These are phyloP conservation scores for Montifringilla adamsi DNA, from an alignment of 2,113 vertebrate species.

Conservation along the genomic window DNA sequence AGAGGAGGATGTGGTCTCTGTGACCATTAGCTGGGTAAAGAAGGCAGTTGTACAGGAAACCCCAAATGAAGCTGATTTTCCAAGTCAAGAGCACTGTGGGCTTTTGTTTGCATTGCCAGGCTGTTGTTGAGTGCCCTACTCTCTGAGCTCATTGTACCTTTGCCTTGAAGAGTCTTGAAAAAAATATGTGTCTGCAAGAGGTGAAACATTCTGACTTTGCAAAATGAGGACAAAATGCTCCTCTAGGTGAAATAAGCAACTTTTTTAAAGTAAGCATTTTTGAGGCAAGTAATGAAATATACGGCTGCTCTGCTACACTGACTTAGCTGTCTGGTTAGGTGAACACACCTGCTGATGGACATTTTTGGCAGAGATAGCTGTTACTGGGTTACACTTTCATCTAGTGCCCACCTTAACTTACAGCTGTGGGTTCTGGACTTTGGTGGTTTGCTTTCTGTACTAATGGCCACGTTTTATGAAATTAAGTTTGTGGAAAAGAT, in stretches of 20 bases:
- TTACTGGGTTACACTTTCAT: neutral
- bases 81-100: neutral
- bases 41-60: neutral
- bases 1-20: neutral
- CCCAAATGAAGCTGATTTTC: neutral
- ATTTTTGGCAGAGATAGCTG: neutral
- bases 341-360: neutral
- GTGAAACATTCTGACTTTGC: neutral
- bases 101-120: neutral
- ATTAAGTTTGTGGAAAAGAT: neutral
- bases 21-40: neutral
- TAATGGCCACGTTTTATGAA: neutral
- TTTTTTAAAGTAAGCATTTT: neutral
- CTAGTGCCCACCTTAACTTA: neutral
- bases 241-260: neutral
- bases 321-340: neutral
- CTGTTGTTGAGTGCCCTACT: neutral
- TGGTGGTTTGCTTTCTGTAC: neutral
- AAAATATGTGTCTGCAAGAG: neutral
- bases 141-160: fast-evolving
- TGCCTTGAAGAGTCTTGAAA: neutral
- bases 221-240: neutral
- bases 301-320: neutral
- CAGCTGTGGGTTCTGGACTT: neutral
- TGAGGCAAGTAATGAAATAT: neutral